phyloP scores from a whole-genome alignment of 1,140 invertebrate genomes.

The Teleogryllus occipitalis region DNA sequence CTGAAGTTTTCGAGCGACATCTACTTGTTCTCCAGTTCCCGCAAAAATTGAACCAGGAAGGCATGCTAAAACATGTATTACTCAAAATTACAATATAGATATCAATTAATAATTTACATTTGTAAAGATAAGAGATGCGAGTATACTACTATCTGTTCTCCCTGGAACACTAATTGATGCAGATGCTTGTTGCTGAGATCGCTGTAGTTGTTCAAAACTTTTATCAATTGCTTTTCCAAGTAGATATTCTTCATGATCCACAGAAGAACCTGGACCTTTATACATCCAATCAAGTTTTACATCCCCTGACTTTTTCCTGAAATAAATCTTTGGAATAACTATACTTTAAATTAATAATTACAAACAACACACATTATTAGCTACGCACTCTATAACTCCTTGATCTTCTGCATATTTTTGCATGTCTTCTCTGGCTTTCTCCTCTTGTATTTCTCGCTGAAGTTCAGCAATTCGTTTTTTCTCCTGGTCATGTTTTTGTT shows the following conservation, averaged over 20 bases:
- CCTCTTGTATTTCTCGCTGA: slow-evolving; percentile 56
- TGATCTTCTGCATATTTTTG: slow-evolving; percentile 50
- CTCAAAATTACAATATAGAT: not conserved
- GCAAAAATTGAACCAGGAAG: slow-evolving; percentile 64
- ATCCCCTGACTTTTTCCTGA: slow-evolving; percentile 43
- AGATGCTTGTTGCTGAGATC: slow-evolving; percentile 23
- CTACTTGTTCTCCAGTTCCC: slow-evolving; percentile 57
- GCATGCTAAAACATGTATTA: slow-evolving; percentile 41
- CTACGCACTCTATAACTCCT: slow-evolving; percentile 36
- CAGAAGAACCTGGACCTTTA: slow-evolving; percentile 63
- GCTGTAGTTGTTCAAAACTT: slow-evolving; percentile 59
- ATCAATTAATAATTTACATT: not conserved
- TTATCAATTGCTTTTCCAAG: slow-evolving; percentile 82
- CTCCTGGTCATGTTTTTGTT: slow-evolving; percentile 60
- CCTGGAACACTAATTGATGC: not conserved
- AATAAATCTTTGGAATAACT: slow-evolving; percentile 24
- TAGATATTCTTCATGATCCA: slow-evolving; percentile 82
- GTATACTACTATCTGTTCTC: not conserved
- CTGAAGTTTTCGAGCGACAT: slow-evolving; percentile 71
- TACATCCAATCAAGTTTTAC: slow-evolving; percentile 88
- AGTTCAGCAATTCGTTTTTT: slow-evolving; percentile 57
- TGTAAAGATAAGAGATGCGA: not conserved
- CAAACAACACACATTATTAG: not conserved
- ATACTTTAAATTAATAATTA: not conserved
- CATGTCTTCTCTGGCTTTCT: slow-evolving; percentile 56